A percentile compares a stretch with the other conserved stretches of the same genome.
Evolutionary conservation across 2,888 invertebrate genomes (phyloP).

Genomic region (Phasia obesa): DNA sequence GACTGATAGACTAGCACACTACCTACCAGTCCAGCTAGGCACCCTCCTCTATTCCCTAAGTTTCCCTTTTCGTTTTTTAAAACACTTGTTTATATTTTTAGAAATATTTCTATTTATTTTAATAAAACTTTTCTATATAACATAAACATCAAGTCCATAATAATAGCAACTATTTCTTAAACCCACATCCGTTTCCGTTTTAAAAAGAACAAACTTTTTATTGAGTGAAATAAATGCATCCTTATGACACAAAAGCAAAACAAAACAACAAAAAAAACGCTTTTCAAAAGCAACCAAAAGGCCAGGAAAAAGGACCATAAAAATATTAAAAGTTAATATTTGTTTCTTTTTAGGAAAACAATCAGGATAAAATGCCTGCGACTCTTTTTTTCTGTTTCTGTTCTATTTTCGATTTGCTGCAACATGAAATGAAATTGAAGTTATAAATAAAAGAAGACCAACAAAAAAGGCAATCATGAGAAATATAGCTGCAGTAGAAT

Average conservation of each 20-base stretch:
- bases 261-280: neutral
- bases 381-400: slow-evolving; percentile 36
- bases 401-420: slow-evolving; percentile 26
- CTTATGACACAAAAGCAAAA: slow-evolving; percentile 28
- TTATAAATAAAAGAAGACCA: neutral
- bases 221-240: slow-evolving; percentile 60
- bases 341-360: slow-evolving; percentile 13
- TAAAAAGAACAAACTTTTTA: slow-evolving; percentile 55
- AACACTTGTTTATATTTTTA: no score
- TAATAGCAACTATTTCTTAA: slow-evolving; percentile 50
- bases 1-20: no score
- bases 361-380: slow-evolving; percentile 53
- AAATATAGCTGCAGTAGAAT: slow-evolving; percentile 67
- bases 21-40: no score
- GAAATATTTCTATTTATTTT: no score
- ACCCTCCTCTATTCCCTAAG: no score
- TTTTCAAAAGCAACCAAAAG: slow-evolving; percentile 9
- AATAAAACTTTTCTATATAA: slow-evolving; percentile 26
- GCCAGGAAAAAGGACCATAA: slow-evolving; percentile 22
- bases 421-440: slow-evolving; percentile 14
- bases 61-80: no score
- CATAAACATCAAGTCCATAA: slow-evolving; percentile 47
- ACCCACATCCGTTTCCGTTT: slow-evolving; percentile 67
- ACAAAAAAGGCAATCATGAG: slow-evolving; percentile 40
- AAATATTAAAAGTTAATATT: slow-evolving; percentile 52